These are phyloP conservation scores for Casuarius casuarius DNA, from an alignment of 2,113 vertebrate genomes.

Conservation along the genomic window DNA sequence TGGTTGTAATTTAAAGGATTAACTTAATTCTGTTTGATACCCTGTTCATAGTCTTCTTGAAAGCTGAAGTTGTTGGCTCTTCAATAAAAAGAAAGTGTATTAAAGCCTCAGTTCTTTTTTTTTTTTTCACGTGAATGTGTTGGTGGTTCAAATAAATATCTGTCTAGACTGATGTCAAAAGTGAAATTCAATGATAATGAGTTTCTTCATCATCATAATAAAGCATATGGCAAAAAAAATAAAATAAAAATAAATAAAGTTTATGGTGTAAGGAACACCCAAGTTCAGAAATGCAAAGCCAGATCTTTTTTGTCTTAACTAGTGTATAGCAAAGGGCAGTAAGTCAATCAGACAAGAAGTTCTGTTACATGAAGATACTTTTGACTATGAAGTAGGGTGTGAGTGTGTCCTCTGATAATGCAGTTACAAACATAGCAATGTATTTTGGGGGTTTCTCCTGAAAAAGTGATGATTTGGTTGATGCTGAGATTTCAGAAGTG, in stretches of 20 bases:
- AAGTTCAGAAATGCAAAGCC: neutral
- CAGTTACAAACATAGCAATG: neutral
- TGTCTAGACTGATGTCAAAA: slow-evolving; percentile 20
- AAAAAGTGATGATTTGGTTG: neutral
- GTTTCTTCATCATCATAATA: neutral
- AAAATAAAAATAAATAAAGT: neutral
- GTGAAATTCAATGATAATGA: neutral
- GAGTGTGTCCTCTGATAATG: fast-evolving
- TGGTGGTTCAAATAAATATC: slow-evolving; percentile 39
- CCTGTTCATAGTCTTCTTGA: slow-evolving; percentile 14
- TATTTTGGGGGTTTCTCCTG: neutral
- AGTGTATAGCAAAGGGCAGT: neutral
- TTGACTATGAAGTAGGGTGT: fast-evolving
- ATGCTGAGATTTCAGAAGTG: neutral
- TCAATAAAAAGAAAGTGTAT: slow-evolving; percentile 1
- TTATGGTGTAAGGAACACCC: neutral
- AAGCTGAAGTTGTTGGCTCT: slow-evolving; percentile 20
- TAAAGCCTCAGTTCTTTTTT: neutral
- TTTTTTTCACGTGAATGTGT: neutral
- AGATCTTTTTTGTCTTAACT: neutral
- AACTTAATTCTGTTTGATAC: slow-evolving; percentile 39
- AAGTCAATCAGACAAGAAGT: neutral
- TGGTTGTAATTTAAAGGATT: slow-evolving; percentile 52
- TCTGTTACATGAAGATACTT: neutral
- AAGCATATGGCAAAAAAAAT: neutral